phyloP scores from a whole-genome alignment of 2,888 invertebrate species.

The Masnerella sp. region DNA sequence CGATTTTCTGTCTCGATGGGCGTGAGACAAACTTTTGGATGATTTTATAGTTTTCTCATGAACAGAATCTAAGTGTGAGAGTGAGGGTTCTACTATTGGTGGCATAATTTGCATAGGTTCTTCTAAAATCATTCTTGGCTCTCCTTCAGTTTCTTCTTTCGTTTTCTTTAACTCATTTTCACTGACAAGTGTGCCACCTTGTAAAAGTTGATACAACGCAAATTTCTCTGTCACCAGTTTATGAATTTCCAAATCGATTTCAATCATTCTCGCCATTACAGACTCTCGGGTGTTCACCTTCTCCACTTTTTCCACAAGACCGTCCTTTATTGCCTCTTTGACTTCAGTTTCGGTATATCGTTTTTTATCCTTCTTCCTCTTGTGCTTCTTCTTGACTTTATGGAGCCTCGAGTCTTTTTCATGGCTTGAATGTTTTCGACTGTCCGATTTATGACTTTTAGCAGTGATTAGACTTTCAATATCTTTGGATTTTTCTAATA shows the following conservation, averaged over 20 bases:
- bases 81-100: too few species aligned
- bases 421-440: constrained; percentile 15
- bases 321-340: constrained; percentile 58
- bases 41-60: constrained; percentile 21
- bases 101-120: constrained; percentile 16
- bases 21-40: constrained; percentile 17
- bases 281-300: constrained; percentile 69
- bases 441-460: not conserved
- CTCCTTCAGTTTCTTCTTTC: constrained; percentile 14
- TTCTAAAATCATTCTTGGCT: not conserved
- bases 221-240: constrained; percentile 81
- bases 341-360: constrained; percentile 59
- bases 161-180: constrained; percentile 30
- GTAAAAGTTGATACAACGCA: constrained; percentile 79
- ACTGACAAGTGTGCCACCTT: constrained; percentile 47
- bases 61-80: too few species aligned
- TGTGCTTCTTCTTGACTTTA: constrained; percentile 62
- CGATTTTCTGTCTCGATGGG: constrained; percentile 29
- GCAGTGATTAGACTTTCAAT: constrained; percentile 48
- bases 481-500: constrained; percentile 58
- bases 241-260: constrained; percentile 81
- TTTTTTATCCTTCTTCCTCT: constrained; percentile 58
- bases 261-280: constrained; percentile 80
- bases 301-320: constrained; percentile 54
- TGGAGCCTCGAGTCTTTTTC: constrained; percentile 58